Evolutionary conservation across 2,888 invertebrate genomes (phyloP), one percentile per base, ranked within the genome.

Genomic region (Sericinus montela): DNA sequence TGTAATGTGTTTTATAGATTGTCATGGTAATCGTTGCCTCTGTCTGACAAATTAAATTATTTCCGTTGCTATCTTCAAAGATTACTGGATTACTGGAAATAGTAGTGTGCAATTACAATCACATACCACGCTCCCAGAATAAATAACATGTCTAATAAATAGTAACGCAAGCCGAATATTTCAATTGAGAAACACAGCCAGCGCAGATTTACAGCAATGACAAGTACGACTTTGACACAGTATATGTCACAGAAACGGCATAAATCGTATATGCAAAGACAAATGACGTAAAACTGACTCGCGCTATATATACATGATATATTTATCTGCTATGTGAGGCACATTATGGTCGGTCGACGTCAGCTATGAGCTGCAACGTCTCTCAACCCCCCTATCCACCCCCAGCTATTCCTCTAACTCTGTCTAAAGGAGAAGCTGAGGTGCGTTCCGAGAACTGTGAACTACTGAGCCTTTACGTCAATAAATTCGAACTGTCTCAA

Each of bases 361-460:
- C 61, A 74, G 73, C 69, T 74, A 72, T 64, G 57, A 59, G 56
- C 57, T 60, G 57, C 62, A 45, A 11, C 9, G 11, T 6, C 44
- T 13, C 29, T 51, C 52, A 48, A 55, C 56, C 49, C 36, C 30
- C 43, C 39, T 41, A 25, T 43, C 48, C 46, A 50, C 55, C 49
- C 53, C 44, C 35, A 6, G 8, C 39, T 37, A 16, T 36, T 28
- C 14, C 35, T 25, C 25, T 43, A 15, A 15, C 39, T 23, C 30
- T 25, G 25, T 48, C 48, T 23, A 16, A 49, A 49, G 49, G 49
- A 49, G 43, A 39, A 28, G n/a, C 43, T 28, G 38, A 28, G 43
- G 43, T 38, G 39, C n/a, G 30, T 48, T 48, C 48, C 25, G 16
- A 39, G 28, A 48, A 28, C 23, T 48, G 25, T 8, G 23, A 37